These are phyloP conservation scores for Scolopax bukidnonensis DNA, from an alignment of 2,797 vertebrate species.

Conservation along the genomic window DNA sequence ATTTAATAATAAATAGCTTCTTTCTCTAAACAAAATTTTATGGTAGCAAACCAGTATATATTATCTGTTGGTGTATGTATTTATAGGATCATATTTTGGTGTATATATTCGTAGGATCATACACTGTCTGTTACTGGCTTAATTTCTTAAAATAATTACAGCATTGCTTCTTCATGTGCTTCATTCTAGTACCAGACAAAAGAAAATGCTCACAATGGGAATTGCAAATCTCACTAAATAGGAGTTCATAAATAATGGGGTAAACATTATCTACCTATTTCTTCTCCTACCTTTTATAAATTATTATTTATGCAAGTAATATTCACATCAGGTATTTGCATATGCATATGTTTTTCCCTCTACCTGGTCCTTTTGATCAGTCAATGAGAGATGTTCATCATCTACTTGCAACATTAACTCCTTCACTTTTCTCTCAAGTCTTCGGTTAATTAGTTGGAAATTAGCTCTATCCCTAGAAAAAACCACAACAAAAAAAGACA, in stretches of 20 bases:
- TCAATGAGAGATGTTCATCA: slow-evolving; percentile 90
- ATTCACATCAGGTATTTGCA: background rate
- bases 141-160: background rate
- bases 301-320: background rate
- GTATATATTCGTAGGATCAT: background rate
- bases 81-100: background rate
- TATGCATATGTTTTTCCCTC: background rate
- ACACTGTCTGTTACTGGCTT: background rate
- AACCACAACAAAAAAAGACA: background rate
- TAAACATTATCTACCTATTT: background rate
- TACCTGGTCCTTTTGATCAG: slow-evolving; percentile 98
- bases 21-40: background rate
- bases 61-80: background rate
- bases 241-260: background rate
- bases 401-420: slow-evolving; percentile 96
- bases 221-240: background rate
- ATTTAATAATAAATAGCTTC: background rate
- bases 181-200: background rate
- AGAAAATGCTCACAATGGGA: background rate
- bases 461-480: slow-evolving; percentile 88
- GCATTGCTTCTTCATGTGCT: background rate
- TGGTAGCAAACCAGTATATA: background rate
- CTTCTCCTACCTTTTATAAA: background rate
- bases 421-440: slow-evolving; percentile 95
- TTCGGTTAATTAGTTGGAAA: slow-evolving; percentile 91